Evolutionary conservation across 2,888 invertebrate species (phyloP), one percentile per base, ranked within the genome.

Genomic region (Lottia scabra): DNA sequence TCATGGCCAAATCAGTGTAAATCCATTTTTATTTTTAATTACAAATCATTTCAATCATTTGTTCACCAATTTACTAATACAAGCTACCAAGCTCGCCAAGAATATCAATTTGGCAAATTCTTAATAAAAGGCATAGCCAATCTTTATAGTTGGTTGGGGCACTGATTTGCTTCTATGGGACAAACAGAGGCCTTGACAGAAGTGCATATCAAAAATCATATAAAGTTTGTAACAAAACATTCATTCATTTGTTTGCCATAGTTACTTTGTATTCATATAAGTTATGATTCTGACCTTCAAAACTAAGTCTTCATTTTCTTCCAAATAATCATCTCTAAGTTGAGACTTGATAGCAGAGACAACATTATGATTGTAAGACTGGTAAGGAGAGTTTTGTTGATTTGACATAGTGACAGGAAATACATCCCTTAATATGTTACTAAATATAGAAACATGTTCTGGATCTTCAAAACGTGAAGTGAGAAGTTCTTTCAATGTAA

Each of bases 261-360:
- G 30, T 30, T 4, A 30, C 30, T n/a, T n/a, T 30, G 30, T 5
- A 30, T 30, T 19, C 12, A 56, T n/a, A 56, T n/a, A 56, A 23
- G 23, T 23, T 13, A 16, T 6, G 15, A 27, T 72, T 68, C 38
- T 38, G 46, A 88, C 87, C 85, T 87, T 88, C 63, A 80, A 78
- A 65, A 87, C 77, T 45, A 84, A 74, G 15, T 80, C 81, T 38
- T 79, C 74, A 19, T 82, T 83, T 63, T 78, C 79, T 67, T 83
- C 81, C 71, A 87, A 78, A 44, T 82, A 80, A 70, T 85, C 85
- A 67, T 86, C 85, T 70, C 78, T 82, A 71, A 88, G 80, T 75
- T 87, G 86, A 63, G 87, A 87, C 63, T 82, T 71, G 19, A 89
- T 78, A 45, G 85, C 84, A 62, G 78, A 78, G 44, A 82, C 76